phyloP scores from a whole-genome alignment of 2,888 invertebrate species.

The Podotricha telesiphe region DNA sequence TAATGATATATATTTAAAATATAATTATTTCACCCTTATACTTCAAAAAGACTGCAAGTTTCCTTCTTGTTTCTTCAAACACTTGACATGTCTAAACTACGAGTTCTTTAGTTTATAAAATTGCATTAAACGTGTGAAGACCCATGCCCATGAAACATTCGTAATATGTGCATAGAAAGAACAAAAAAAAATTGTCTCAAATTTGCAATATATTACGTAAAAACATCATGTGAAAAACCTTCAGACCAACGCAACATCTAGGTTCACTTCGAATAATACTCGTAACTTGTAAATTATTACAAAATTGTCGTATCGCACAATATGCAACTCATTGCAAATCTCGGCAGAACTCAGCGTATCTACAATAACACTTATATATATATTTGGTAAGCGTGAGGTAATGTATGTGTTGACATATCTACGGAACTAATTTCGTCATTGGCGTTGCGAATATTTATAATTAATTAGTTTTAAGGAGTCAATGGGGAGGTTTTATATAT shows the following conservation, averaged over 20 bases:
- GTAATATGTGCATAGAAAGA: not conserved
- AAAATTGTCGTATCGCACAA: constrained; percentile 1
- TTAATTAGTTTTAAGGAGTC: constrained; percentile 16
- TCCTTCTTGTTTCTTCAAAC: too few relatives aligned
- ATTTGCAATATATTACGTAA: not conserved
- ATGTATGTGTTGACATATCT: constrained; percentile 75
- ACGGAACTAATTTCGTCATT: constrained; percentile 72
- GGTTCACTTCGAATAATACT: not conserved
- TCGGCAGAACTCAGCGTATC: constrained; percentile 45
- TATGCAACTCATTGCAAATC: constrained; percentile 37
- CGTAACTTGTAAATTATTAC: not conserved
- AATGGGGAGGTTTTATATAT: too few relatives aligned
- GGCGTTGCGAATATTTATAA: constrained; percentile 61
- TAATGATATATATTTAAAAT: too few relatives aligned
- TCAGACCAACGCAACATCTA: not conserved
- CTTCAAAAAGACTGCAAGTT: too few relatives aligned
- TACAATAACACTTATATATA: constrained; percentile 66
- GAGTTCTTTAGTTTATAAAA: not conserved
- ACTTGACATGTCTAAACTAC: too few relatives aligned
- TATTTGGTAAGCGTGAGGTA: constrained; percentile 74
- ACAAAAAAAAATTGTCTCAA: not conserved
- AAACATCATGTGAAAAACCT: constrained; percentile 9
- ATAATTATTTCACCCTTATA: too few relatives aligned
- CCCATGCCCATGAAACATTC: not conserved
- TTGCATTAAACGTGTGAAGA: constrained; percentile 1